Base-by-base conservation (phyloP, 1,140 invertebrate genomes). In the Leucophenga varia region DNA sequence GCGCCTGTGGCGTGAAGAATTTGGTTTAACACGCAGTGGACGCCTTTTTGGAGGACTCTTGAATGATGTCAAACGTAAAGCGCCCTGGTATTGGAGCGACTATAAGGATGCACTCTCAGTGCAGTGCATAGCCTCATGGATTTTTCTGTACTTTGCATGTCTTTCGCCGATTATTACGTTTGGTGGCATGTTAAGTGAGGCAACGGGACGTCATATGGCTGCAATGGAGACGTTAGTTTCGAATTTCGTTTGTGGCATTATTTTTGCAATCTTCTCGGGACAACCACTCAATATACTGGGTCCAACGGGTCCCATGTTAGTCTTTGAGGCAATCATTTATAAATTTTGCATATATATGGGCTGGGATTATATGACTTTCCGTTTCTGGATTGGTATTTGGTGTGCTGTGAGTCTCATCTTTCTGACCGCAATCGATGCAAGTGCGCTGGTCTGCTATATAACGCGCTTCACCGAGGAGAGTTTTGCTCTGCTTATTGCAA, bases 401-500 rank as follows among this genome's bases (percentile, higher is more conserved):
- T 92, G 90, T 30, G 83, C 87, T 1, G 37, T 92, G 12, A 94
- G 97, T 69, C 78, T 97, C 42, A 52, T 97, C 9, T 80, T 91
- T 16, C 84, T 99, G 63, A 94, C 97, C 21, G 93, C 95, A 2
- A 86, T 97, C 18, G 97, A 99, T 78, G 93, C 95, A 3, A 96
- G 93, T 76, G 93, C 95, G 47, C 81, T 98, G 44, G 96, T 99
- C 13, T 97, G 95, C 71, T 99, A 95, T 73, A 98, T 99, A 49
- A 99, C 97, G 3, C 86, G 97, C 59, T 99, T 99, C 75, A 99
- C 97, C 0, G 97, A 99, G 79, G 97, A 99, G 79, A 97, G 95
- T 74, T 99, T 99, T 77, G 97, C 97, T 14, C 95, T 93, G 1
- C 80, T 99, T 6, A 99, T 99, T 65, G 96, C 96, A 2, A 89